Evolutionary conservation across 2,888 invertebrate species (phyloP).

Genomic region (Trissolcus japonicus): DNA sequence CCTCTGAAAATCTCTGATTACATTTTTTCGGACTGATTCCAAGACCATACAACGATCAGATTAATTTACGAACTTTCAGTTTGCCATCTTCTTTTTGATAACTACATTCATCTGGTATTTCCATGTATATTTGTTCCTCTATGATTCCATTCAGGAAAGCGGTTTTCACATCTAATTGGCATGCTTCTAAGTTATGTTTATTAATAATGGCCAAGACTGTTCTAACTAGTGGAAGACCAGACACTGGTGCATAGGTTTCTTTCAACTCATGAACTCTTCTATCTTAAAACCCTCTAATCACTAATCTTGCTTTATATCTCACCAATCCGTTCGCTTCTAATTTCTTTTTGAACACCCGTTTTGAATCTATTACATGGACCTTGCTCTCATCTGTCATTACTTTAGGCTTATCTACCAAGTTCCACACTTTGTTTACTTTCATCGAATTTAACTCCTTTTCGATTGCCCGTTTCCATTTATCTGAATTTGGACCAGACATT

Average conservation of each 20-base stretch:
- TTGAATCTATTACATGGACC: constrained; percentile 50
- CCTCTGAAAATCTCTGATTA: constrained; percentile 48
- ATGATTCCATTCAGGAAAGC: constrained; percentile 13
- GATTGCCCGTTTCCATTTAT: neutral
- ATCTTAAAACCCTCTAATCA: constrained; percentile 10
- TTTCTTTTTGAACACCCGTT: constrained; percentile 57
- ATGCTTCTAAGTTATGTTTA: constrained; percentile 22
- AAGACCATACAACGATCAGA: constrained; percentile 23
- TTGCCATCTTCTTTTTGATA: neutral
- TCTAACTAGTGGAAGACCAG: constrained; percentile 43
- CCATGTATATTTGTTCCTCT: constrained; percentile 27
- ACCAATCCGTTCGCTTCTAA: constrained; percentile 24
- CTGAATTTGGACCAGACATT: neutral
- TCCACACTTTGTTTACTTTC: constrained; percentile 47
- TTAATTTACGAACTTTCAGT: constrained; percentile 3
- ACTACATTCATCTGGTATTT: constrained; percentile 6
- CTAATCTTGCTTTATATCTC: constrained; percentile 14
- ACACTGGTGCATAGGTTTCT: constrained; percentile 41
- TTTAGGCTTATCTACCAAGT: neutral
- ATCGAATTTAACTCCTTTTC: constrained; percentile 36
- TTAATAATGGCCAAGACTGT: constrained; percentile 40
- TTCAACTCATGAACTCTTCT: neutral
- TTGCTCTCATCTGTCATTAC: constrained; percentile 8
- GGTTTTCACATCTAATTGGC: constrained; percentile 16
- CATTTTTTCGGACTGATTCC: constrained; percentile 39